Conservation (phyloP, 1,140 invertebrate genomes). For the Euschistus heros region DNA sequence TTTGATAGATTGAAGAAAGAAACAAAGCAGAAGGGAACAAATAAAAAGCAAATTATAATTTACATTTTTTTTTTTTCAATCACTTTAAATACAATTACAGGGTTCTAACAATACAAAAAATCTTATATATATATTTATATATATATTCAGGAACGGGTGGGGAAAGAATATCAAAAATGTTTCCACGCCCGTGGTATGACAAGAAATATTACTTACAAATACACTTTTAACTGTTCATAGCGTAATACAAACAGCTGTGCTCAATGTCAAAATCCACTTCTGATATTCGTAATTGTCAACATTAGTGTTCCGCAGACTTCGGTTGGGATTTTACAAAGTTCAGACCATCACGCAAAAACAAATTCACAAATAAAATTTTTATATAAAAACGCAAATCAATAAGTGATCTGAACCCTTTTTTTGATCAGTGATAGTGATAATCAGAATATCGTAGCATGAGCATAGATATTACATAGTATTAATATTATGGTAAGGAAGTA, state of each 20-base stretch:
- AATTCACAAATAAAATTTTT: conserved; percentile 18
- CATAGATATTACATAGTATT: conserved; percentile 13
- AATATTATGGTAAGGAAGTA: conserved; percentile 18
- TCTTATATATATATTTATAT: conserved; percentile 26
- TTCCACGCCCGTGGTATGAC: conserved; percentile 22
- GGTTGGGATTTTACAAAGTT: conserved; percentile 21
- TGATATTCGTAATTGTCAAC: conserved; percentile 22
- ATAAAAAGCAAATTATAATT: conserved; percentile 20
- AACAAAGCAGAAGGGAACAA: conserved; percentile 7
- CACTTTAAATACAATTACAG: conserved; percentile 29
- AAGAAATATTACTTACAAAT: conserved; percentile 21
- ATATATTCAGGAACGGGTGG: conserved; percentile 24
- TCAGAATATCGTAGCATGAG: conserved; percentile 16
- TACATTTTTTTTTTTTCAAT: conserved; percentile 25
- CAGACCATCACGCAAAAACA: conserved; percentile 19
- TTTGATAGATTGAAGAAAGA: not conserved
- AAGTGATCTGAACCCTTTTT: conserved; percentile 14
- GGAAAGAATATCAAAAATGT: conserved; percentile 30
- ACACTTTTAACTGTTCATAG: conserved; percentile 23
- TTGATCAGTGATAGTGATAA: conserved; percentile 16
- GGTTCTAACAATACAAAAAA: conserved; percentile 31
- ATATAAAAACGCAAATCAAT: conserved; percentile 7
- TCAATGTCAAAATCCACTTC: conserved; percentile 21
- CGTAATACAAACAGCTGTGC: conserved; percentile 21
- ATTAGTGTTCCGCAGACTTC: conserved; percentile 25